Percentiles rank a stretch among this genome's conserved stretches.
phyloP scores from a whole-genome alignment of 2,797 vertebrate genomes.

The Poeciliopsis turneri region DNA sequence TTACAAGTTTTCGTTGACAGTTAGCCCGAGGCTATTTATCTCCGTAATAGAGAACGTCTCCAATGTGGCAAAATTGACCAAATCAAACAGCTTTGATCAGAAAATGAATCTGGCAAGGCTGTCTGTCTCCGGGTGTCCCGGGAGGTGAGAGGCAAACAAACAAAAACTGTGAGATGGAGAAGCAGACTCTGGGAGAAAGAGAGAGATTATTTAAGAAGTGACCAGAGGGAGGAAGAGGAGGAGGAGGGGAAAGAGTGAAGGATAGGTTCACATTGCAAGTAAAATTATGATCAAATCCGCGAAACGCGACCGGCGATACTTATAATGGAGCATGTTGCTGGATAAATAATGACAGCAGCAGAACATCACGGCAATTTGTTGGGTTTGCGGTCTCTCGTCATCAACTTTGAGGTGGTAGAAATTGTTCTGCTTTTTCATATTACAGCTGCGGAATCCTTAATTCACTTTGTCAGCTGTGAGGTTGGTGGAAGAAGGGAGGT shows the following conservation, averaged over 20 bases:
- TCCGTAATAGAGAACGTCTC: constrained; percentile 99
- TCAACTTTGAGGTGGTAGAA: constrained; percentile 46
- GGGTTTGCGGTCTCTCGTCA: constrained; percentile 59
- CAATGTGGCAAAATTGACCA: constrained; percentile 99
- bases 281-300: constrained; percentile 72
- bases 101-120: constrained; percentile 99
- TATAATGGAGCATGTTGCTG: constrained; percentile 49
- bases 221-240: constrained; percentile 72
- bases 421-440: constrained; percentile 57
- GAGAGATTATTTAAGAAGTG: constrained; percentile 87
- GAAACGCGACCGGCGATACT: constrained; percentile 45
- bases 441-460: constrained; percentile 42
- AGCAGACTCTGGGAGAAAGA: constrained; percentile 25
- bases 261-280: constrained; percentile 59
- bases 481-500: constrained; percentile 5
- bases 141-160: constrained; percentile 93
- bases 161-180: constrained; percentile 80
- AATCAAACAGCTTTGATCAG: constrained; percentile 99
- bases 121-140: constrained; percentile 91
- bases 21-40: constrained; percentile 99
- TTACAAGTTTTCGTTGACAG: constrained; percentile 99
- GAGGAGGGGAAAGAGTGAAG: constrained; percentile 44
- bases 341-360: constrained; percentile 62
- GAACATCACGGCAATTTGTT: constrained; percentile 58
- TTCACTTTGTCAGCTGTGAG: constrained; percentile 59